Base-by-base conservation (phyloP, 2,113 vertebrate species). In the Heloderma charlesbogerti region DNA sequence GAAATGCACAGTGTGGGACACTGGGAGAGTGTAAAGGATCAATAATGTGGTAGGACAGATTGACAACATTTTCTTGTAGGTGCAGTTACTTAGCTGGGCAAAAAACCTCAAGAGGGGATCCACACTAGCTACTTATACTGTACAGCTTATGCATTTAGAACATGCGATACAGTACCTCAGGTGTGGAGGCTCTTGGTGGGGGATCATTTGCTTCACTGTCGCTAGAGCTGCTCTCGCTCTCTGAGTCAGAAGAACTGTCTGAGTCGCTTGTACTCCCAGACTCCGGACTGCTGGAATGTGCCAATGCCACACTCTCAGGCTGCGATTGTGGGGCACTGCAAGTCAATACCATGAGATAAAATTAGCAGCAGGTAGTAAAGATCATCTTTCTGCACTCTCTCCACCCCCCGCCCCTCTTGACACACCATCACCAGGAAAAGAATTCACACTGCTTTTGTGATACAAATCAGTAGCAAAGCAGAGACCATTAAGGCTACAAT, bases 231-330 rank as follows among this genome's bases (percentile, higher is more conserved):
- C 97, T 98, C 93, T 98, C 98, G 0, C 97, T 98, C 94, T 98
- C 99, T 0, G 98, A 99, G 93, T 98, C 98, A 0, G 98, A 98
- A 94, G 98, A 98, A 94, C 98, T 99, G 92, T 99, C 99, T 0
- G 98, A 99, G 93, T 98, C 99, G 29, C 98, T 99, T 95, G 98
- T 98, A 95, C 97, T 98, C 85, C 97, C 97, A 0, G 98, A 98
- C 92, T 98, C 98, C 0, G 90, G 92, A 29, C 96, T 97, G 86
- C 98, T 98, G 98, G 98, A 98, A 98, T 97, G 98, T 95, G 97
- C 96, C 77, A 97, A 97, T 82, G 93, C 95, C 96, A 90, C 96
- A 0, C 90, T 97, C 93, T 95, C 95, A 6, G 95, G 95, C 91
- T 97, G 97, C 1, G 95, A 94, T 89, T 94, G 97, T 2, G 96